Evolutionary conservation across 2,113 vertebrate species (phyloP).

Genomic region (Colossoma macropomum): DNA sequence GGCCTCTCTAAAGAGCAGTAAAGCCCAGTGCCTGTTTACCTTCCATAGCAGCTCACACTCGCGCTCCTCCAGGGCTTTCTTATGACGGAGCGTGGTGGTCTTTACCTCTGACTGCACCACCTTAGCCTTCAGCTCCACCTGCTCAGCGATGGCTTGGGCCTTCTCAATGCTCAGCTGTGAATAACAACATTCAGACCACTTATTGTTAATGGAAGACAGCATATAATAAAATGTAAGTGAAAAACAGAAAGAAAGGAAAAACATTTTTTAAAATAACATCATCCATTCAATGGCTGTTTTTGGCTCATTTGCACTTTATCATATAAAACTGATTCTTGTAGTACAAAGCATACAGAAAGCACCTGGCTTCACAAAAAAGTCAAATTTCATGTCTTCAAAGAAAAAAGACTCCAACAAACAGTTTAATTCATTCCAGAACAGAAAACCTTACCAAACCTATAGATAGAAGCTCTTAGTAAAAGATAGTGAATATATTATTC

Average conservation of each 20-base stretch:
- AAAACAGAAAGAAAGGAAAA: too few relatives aligned
- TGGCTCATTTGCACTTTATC: too few relatives aligned
- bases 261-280: too few relatives aligned
- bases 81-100: slow-evolving; percentile 90
- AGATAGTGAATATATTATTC: background rate
- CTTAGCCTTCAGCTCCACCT: slow-evolving; percentile 97
- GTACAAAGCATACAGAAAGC: too few relatives aligned
- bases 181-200: background rate
- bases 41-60: slow-evolving; percentile 98
- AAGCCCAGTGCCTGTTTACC: slow-evolving; percentile 72
- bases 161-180: slow-evolving; percentile 94
- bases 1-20: background rate
- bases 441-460: background rate
- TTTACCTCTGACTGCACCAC: slow-evolving; percentile 97
- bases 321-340: too few relatives aligned
- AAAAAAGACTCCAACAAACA: background rate
- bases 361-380: too few relatives aligned
- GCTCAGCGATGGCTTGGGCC: slow-evolving; percentile 95
- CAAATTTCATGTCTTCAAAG: too few relatives aligned
- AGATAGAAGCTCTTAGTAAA: background rate
- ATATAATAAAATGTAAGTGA: too few relatives aligned
- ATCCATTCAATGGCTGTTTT: too few relatives aligned
- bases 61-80: slow-evolving; percentile 94
- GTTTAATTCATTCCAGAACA: background rate
- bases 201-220: background rate